Percentiles rank a stretch among this genome's conserved stretches.
These are phyloP conservation scores for Heteromyza rotundicornis DNA, from an alignment of 2,888 invertebrate species.

Conservation along the genomic window DNA sequence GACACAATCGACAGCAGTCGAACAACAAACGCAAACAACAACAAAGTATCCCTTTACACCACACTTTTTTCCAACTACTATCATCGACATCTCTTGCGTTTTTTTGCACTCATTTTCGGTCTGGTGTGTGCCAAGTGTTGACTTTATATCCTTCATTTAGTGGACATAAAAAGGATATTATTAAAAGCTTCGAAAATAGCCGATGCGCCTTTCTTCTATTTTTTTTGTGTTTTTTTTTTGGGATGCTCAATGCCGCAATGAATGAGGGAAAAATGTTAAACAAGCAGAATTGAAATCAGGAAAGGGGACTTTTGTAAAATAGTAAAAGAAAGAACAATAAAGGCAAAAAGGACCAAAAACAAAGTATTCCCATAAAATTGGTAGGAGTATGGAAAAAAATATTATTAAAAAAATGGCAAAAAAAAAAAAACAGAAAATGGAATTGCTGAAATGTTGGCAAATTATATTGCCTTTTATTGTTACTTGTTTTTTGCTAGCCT, in stretches of 20 bases:
- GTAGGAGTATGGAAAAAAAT: too few relatives aligned
- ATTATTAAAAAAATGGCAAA: not conserved
- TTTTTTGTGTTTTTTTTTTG: not conserved
- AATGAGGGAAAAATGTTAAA: constrained; percentile 27
- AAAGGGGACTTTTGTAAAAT: not conserved
- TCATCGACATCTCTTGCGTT: too few relatives aligned
- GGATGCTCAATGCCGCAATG: not conserved
- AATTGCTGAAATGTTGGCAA: constrained; percentile 35
- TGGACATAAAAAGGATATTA: constrained; percentile 55
- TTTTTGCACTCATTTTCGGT: not conserved
- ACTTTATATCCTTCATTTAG: constrained; percentile 57
- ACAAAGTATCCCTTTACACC: too few relatives aligned
- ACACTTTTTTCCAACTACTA: not conserved
- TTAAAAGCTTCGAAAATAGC: constrained; percentile 55
- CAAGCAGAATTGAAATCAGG: constrained; percentile 13
- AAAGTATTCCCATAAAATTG: not conserved
- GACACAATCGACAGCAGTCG: constrained; percentile 15
- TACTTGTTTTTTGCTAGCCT: too few relatives aligned
- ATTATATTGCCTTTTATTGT: constrained; percentile 23
- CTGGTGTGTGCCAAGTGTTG: constrained; percentile 52
- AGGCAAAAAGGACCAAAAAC: not conserved
- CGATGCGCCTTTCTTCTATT: constrained; percentile 24
- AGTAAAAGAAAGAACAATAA: not conserved
- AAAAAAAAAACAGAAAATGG: constrained; percentile 24
- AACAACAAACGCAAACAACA: constrained; percentile 20